Evolutionary conservation across 2,797 vertebrate genomes (phyloP), one percentile per base, ranked within the genome.

Genomic region (Muraenolepis orangiensis): DNA sequence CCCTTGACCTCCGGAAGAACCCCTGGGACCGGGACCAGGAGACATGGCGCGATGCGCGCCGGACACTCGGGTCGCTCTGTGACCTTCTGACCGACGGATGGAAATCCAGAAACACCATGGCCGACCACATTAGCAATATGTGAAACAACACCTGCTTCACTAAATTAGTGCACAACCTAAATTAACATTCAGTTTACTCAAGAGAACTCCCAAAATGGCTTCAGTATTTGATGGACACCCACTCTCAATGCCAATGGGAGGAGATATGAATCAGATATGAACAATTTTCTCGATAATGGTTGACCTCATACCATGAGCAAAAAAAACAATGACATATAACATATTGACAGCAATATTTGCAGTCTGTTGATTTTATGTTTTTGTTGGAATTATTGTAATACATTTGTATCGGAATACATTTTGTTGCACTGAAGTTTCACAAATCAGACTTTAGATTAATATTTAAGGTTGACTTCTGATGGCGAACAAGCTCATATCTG

Each of bases 1-100:
- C 93, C 36, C 92, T 98, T 1, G 92, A 94, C 81, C 92, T 98
- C 73, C 93, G 95, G 84, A 94, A 91, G 0, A 98, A 98, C 76
- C 95, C 95, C 66, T 89, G 95, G 74, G 94, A 97, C 81, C 93
- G 96, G 76, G 95, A 98, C 74, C 91, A 88, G 1, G 82, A 90
- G 28, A 91, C 86, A 0, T 94, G 96, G 76, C 90, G 89, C 28
- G 86, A 93, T 80, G 96, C 96, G 0, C 86, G 97, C 71, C 83
- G 76, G 67, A 87, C 78, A 3, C 93, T 98, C 73, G 86, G 71
- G 29, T 89, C 90, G 0, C 74, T 94, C 77, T 96, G 95, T 78
- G 88, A 86, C 0, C 84, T 96, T 1, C 89, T 95, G 78, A 92
- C 86, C 0, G 92, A 95, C 32, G 82, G 89, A 0, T 98, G 96